Base-by-base conservation (phyloP, 2,888 invertebrate species). In the Pyrrhia umbra region DNA sequence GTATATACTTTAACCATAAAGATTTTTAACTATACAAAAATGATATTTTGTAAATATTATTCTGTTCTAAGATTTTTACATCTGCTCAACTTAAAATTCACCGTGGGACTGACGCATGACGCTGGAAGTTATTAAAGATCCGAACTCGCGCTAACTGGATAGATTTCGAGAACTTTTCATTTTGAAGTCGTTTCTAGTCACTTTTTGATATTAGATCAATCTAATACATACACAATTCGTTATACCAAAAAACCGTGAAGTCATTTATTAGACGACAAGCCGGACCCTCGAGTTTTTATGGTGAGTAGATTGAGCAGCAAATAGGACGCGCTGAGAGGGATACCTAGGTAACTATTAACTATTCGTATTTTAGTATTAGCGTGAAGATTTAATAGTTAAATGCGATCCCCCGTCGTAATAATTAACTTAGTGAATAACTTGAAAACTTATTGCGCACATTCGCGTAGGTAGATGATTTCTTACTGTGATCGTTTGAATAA, bases 71-170 rank as follows among this genome's bases (percentile, higher is more conserved):
- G 92, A 88, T 90, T 90, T 74, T 90, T 89, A 93, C 87, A 90
- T 93, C 93, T 94, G 95, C 94, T 95, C 95, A 94, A 94, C 90
- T 92, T 91, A 88, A 91, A 91, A 89, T 88, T 92, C 90, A 89
- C 86, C 85, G 89, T 90, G 90, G 89, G 90, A 91, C 91, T 92
- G 90, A 90, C 84, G 79, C 66, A 91, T 92, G 90, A 90, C 84
- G 79, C 66, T 51, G 55, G 45, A 67, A 64, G 43, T 39, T 47
- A 55, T 63, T 40, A 55, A 47, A 43, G 45, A 62, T 57, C 45
- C 23, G 43, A 68, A 58, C 51, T 57, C 43, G 34, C 50, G 54
- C 59, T 77, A 47, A 55, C 58, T 42, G 39, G 30, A 63, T 58
- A 51, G 27, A 62, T 57, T 58, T 46, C 50, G 23, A 65, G 40